phyloP scores from a whole-genome alignment of 1,140 invertebrate genomes.

The Penaeus indicus region DNA sequence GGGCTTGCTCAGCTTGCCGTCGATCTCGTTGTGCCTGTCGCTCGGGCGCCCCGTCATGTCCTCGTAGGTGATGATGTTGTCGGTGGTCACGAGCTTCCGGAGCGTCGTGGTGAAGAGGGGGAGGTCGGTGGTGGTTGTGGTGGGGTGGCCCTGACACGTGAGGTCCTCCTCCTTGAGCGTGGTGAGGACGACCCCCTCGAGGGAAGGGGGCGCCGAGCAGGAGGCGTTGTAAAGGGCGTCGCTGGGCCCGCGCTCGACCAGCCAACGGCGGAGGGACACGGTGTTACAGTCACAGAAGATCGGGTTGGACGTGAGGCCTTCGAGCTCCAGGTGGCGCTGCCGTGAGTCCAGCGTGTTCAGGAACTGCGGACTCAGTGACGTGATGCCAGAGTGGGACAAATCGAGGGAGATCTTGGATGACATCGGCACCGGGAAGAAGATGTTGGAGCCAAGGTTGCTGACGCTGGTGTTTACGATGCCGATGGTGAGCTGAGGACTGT shows the following conservation, averaged over 20 bases:
- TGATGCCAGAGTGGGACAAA: slow-evolving; percentile 82
- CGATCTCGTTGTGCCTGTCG: slow-evolving; percentile 24
- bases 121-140: slow-evolving; percentile 75
- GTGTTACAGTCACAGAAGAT: slow-evolving; percentile 88
- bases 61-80: slow-evolving; percentile 59
- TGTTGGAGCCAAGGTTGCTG: slow-evolving; percentile 80
- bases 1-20: neutral
- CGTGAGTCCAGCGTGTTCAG: slow-evolving; percentile 85
- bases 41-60: slow-evolving; percentile 55
- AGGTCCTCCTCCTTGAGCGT: slow-evolving; percentile 85
- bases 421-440: slow-evolving; percentile 89
- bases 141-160: slow-evolving; percentile 76
- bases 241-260: slow-evolving; percentile 71
- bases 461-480: slow-evolving; percentile 85
- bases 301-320: slow-evolving; percentile 82
- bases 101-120: slow-evolving; percentile 81
- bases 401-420: slow-evolving; percentile 85
- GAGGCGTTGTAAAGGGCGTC: slow-evolving; percentile 66
- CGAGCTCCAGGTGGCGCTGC: slow-evolving; percentile 79
- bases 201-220: slow-evolving; percentile 79
- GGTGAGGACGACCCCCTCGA: slow-evolving; percentile 78
- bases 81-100: slow-evolving; percentile 45
- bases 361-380: slow-evolving; percentile 81
- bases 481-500: slow-evolving; percentile 79
- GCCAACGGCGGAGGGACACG: slow-evolving; percentile 82